Percentiles rank a stretch among this genome's conserved stretches.
These are phyloP conservation scores for Brevimyrus niger DNA, from an alignment of 2,113 vertebrate genomes.

Conservation along the genomic window DNA sequence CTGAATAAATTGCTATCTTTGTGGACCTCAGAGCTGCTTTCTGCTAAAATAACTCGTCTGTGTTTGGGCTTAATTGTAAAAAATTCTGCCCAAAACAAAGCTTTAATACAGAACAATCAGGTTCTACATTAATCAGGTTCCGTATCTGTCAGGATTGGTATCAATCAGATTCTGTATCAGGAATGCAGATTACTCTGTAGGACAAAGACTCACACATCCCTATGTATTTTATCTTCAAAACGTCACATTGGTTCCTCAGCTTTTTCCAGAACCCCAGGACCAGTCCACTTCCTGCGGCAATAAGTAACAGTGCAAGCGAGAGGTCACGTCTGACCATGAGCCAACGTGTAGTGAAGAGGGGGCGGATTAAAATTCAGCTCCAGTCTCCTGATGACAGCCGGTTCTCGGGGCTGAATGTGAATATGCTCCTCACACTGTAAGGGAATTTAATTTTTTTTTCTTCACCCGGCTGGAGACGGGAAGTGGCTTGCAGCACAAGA, in stretches of 20 bases:
- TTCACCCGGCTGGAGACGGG: slow-evolving; percentile 26
- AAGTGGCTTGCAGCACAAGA: slow-evolving; percentile 21
- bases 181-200: background rate
- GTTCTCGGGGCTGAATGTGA: slow-evolving; percentile 21
- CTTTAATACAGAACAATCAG: slow-evolving; percentile 8
- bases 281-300: background rate
- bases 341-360: slow-evolving; percentile 5
- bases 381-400: slow-evolving; percentile 21
- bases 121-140: background rate
- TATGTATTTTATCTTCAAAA: background rate
- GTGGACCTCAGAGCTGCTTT: background rate
- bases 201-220: slow-evolving; percentile 8
- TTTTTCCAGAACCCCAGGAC: background rate
- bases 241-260: background rate
- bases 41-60: background rate
- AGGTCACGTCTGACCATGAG: slow-evolving; percentile 5
- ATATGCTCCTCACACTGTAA: slow-evolving; percentile 26
- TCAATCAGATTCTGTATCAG: background rate
- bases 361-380: slow-evolving; percentile 20
- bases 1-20: slow-evolving; percentile 5
- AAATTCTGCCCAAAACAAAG: slow-evolving; percentile 4
- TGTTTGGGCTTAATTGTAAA: no score
- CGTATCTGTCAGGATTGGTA: background rate
- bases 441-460: slow-evolving; percentile 32
- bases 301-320: background rate